phyloP scores from a whole-genome alignment of 2,113 vertebrate genomes.

The Istiophorus platypterus region DNA sequence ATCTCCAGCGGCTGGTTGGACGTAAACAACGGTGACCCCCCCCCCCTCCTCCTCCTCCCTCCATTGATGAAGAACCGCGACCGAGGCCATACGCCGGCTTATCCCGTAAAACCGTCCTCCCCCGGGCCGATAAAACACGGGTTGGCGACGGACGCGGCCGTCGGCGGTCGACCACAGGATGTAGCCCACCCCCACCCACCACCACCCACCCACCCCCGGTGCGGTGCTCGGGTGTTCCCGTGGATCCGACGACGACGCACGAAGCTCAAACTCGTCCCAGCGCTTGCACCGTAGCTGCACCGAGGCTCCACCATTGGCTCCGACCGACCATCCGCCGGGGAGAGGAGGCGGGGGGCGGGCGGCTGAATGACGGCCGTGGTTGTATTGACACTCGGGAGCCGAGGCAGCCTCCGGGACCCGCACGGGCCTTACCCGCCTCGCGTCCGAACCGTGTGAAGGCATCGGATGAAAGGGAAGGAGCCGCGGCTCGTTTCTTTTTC shows the following conservation, averaged over 20 bases:
- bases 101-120: background rate
- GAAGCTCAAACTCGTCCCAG: slow-evolving; percentile 49
- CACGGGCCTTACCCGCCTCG: slow-evolving; percentile 47
- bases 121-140: background rate
- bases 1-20: background rate
- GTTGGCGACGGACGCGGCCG: too few relatives aligned
- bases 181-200: too few relatives aligned
- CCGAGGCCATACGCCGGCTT: background rate
- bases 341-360: slow-evolving; percentile 58
- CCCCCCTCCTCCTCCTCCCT: background rate
- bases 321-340: slow-evolving; percentile 27
- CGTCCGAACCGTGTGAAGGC: slow-evolving; percentile 28
- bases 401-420: slow-evolving; percentile 36
- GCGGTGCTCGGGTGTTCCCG: slow-evolving; percentile 47
- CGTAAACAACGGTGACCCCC: too few relatives aligned
- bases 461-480: slow-evolving; percentile 58
- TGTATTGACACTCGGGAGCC: slow-evolving; percentile 58
- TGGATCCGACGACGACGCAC: slow-evolving; percentile 40
- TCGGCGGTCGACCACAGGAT: background rate
- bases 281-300: slow-evolving; percentile 2
- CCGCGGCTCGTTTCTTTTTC: slow-evolving; percentile 24
- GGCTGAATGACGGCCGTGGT: slow-evolving; percentile 63
- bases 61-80: background rate
- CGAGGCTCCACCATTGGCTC: slow-evolving; percentile 54
- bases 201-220: too few relatives aligned